Evolutionary conservation across 2,113 vertebrate species (phyloP), one percentile per base, ranked within the genome.

Genomic region (Coptodon rendalli): DNA sequence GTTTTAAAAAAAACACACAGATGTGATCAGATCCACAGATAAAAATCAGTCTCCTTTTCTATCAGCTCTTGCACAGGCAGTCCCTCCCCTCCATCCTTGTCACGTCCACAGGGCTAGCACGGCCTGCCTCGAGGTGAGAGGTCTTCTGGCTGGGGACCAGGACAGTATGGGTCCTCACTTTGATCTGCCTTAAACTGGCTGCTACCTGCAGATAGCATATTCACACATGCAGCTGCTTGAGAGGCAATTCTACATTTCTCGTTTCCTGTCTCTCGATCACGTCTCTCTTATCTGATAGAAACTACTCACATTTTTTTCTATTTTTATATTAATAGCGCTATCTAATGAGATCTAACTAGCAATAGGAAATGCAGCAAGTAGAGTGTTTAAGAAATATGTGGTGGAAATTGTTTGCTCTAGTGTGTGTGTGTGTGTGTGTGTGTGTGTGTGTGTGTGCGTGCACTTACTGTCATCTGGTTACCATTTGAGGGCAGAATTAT

Each of bases 401-500:
- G 52, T 40, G 31, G 27, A 38, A 14, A 59, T 76, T 5, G 7
- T 68, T 36, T 81, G 17, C 68, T 45, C 13, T 11, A 27, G 45
- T 45, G 12, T 19, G 45, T 48, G 45, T 16, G n/a, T 40, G 38
- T 11, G 43, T 45, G 10, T 14, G 43, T 48, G 45, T 17, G 45
- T 48, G 6, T 6, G 14, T 22, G 22, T 22, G 7, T 4, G 57
- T 0, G 57, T 0, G 9, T 1, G 2, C 40, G 24, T 43, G 3
- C 7, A 11, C 40, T 53, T 22, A 6, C 92, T 84, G 87, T 96
- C 95, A 96, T 95, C 94, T 96, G 96, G 94, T 95, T 93, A 71
- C 92, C 89, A 95, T 96, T 95, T 95, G 87, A 89, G 87, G 90
- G 83, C 89, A 87, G 93, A 93, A 95, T 94, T 94, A 91, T 92